Evolutionary conservation across 2,888 invertebrate genomes (phyloP), one percentile per base, ranked within the genome.

Genomic region (Parnassius mnemosyne): DNA sequence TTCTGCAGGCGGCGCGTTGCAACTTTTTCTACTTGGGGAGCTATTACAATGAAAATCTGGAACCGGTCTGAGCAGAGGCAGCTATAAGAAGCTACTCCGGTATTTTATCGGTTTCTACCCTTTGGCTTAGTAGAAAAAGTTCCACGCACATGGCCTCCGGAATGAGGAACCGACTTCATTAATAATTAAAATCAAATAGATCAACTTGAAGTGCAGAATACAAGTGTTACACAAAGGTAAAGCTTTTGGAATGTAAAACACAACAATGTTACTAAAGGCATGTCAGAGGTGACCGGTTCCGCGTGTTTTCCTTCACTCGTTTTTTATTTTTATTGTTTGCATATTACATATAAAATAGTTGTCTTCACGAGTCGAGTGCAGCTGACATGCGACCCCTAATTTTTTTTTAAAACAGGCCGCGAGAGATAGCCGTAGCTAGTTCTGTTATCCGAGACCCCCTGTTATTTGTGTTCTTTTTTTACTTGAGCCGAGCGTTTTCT

Each of bases 371-470:
- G 52, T 80, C 74, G 78, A 77, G 86, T 87, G 89, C 86, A 85
- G 85, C 83, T 87, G 87, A 84, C 85, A 85, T 83, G 85, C 87
- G 76, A 85, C 84, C 81, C 76, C 81, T 70, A 68, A 71, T 80
- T 79, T 81, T 83, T n/a, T 80, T 58, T 77, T 83, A 13, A 20
- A 20, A 49, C 13, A 13, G 9, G 13, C 49, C 13, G 13, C 79
- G 76, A 76, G 71, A 80, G 76, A 75, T 71, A 77, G 74, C 76
- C 77, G 74, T 76, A 78, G 81, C 83, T 82, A 83, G 83, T 87
- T 87, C 78, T 84, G 85, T 83, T 85, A 88, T 79, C 77, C 79
- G 84, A 87, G 83, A 85, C 81, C 85, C 49, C 83, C 78, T 79
- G 81, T 83, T 85, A 82, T 87, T 84, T 84, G 81, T 81, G 72